Conservation (phyloP, 2,888 invertebrate species). For the Psylliodes chrysocephalus region DNA sequence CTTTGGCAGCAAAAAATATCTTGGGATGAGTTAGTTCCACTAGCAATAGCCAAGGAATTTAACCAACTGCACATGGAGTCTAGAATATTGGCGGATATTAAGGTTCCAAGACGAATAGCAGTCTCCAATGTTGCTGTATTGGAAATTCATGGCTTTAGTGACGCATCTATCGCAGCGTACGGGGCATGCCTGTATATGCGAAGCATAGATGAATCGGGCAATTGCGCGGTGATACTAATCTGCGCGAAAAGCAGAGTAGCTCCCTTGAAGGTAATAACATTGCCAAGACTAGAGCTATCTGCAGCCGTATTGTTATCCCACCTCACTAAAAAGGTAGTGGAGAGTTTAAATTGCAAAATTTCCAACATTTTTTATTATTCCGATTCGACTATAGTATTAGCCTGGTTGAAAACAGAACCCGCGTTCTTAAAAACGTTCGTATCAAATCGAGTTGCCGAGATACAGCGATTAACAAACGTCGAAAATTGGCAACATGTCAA, state of each 20-base stretch:
- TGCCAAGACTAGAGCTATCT: no score
- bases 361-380: no score
- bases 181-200: conserved; percentile 2
- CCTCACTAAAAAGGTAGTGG: no score
- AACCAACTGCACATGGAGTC: background rate
- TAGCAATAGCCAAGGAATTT: background rate
- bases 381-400: no score
- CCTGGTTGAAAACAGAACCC: no score
- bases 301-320: no score
- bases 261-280: background rate
- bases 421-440: no score
- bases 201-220: background rate
- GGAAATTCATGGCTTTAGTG: background rate
- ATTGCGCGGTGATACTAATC: background rate
- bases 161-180: background rate
- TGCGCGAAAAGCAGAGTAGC: background rate
- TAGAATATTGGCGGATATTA: background rate
- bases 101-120: background rate
- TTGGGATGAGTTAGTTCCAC: conserved; percentile 20
- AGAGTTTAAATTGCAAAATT: no score
- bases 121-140: background rate
- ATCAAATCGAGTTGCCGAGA: no score
- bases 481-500: no score
- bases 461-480: background rate
- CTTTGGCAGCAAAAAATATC: background rate